A percentile compares a stretch with the other conserved stretches of the same genome.
These are phyloP conservation scores for Cygnus olor DNA, from an alignment of 2,797 vertebrate genomes.

Conservation along the genomic window DNA sequence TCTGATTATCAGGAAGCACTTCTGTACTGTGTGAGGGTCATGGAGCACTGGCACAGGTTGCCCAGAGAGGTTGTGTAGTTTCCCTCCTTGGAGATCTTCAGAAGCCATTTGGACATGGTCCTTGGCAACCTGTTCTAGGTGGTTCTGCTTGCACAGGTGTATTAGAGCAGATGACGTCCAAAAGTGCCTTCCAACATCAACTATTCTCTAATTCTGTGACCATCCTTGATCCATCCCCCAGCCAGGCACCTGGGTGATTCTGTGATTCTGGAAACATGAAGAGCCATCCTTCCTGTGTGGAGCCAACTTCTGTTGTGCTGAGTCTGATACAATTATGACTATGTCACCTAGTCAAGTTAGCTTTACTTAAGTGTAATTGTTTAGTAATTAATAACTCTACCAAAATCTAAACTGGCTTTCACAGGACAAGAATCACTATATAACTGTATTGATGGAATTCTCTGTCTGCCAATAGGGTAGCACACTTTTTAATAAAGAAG, in stretches of 20 bases:
- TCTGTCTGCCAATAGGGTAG: not conserved
- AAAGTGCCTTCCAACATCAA: not conserved
- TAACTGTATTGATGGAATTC: not conserved
- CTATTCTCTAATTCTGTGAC: not conserved
- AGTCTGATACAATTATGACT: not conserved
- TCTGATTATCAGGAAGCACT: not conserved
- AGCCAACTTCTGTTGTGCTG: not conserved
- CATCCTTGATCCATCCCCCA: not conserved
- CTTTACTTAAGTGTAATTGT: not conserved
- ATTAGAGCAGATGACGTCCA: no score
- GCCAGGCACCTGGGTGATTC: not conserved
- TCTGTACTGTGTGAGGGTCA: not conserved
- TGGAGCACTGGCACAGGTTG: not conserved
- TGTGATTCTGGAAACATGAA: not conserved
- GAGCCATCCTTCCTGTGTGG: rapidly evolving
- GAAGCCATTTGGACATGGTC: no score
- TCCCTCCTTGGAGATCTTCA: not conserved
- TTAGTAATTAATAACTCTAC: not conserved
- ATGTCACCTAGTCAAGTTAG: not conserved
- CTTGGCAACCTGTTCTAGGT: not conserved
- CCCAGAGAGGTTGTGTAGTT: not conserved
- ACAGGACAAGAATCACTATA: not conserved
- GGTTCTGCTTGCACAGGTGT: not conserved
- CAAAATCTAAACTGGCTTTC: not conserved
- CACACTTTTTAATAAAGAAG: not conserved